A percentile compares a stretch with the other conserved stretches of the same genome.
Conservation (phyloP, 1,140 invertebrate species). For the Drosophila ambigua region DNA sequence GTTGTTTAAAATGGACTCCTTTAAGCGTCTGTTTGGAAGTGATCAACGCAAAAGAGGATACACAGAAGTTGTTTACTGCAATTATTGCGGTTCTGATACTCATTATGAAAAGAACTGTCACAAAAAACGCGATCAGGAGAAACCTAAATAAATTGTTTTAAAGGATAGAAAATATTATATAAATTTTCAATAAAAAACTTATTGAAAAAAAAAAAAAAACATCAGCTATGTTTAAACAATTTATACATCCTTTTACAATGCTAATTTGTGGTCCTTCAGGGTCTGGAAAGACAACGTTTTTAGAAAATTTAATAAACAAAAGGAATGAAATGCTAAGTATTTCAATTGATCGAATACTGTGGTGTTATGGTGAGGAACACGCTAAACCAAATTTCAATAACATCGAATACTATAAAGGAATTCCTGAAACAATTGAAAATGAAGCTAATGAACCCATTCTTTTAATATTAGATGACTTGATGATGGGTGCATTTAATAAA, state of each 20-base stretch:
- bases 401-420: conserved; percentile 3
- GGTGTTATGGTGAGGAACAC: neutral
- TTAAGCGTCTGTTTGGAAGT: too few species aligned
- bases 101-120: too few species aligned
- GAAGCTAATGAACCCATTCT: too few species aligned
- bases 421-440: conserved; percentile 3
- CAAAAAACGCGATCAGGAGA: neutral
- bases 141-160: neutral
- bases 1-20: too few species aligned
- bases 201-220: neutral
- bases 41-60: too few species aligned
- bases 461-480: too few species aligned
- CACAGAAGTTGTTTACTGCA: too few species aligned
- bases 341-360: conserved; percentile 2
- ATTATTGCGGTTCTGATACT: too few species aligned
- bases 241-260: too few species aligned
- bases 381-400: neutral
- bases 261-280: neutral
- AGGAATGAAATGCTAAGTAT: neutral
- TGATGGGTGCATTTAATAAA: too few species aligned
- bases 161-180: neutral
- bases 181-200: neutral
- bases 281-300: conserved; percentile 2
- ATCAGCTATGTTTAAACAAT: neutral
- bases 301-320: conserved; percentile 1